Conservation (phyloP, 2,797 vertebrate genomes). For the Halcyon chelicuti region DNA sequence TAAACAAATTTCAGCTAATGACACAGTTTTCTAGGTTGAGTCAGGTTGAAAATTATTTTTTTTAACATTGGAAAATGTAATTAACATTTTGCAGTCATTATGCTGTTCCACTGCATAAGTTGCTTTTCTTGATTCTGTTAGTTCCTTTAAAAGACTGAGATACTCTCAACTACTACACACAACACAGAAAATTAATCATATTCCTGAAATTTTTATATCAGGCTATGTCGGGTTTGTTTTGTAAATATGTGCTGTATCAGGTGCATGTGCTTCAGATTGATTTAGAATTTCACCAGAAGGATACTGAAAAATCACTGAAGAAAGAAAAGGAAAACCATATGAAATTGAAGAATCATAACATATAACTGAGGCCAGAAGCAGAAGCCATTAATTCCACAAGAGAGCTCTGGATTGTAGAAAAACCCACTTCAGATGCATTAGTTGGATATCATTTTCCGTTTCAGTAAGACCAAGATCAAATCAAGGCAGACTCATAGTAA, state of each 20-base stretch:
- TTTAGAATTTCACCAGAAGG: background rate
- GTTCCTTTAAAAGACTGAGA: constrained; percentile 27
- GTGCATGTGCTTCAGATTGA: background rate
- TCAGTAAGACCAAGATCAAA: constrained; percentile 69
- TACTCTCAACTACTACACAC: background rate
- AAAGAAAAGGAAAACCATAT: background rate
- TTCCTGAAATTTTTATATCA: constrained; percentile 18
- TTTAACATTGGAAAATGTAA: constrained; percentile 46
- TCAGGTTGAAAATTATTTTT: constrained; percentile 1
- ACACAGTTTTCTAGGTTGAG: background rate
- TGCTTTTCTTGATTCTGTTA: constrained; percentile 57
- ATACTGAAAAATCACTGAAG: constrained; percentile 13
- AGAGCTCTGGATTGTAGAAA: constrained; percentile 38
- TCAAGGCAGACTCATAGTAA: constrained; percentile 40
- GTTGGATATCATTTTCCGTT: constrained; percentile 60
- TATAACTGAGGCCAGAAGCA: constrained; percentile 50
- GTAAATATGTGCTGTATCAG: background rate
- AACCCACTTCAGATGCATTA: constrained; percentile 68
- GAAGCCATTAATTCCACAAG: constrained; percentile 67
- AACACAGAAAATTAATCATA: background rate
- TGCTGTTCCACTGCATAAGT: background rate
- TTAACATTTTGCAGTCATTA: constrained; percentile 54
- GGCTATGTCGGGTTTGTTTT: background rate
- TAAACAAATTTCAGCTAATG: constrained; percentile 5
- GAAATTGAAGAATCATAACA: constrained; percentile 17